phyloP scores from a whole-genome alignment of 2,797 vertebrate species.

The Echiichthys vipera region DNA sequence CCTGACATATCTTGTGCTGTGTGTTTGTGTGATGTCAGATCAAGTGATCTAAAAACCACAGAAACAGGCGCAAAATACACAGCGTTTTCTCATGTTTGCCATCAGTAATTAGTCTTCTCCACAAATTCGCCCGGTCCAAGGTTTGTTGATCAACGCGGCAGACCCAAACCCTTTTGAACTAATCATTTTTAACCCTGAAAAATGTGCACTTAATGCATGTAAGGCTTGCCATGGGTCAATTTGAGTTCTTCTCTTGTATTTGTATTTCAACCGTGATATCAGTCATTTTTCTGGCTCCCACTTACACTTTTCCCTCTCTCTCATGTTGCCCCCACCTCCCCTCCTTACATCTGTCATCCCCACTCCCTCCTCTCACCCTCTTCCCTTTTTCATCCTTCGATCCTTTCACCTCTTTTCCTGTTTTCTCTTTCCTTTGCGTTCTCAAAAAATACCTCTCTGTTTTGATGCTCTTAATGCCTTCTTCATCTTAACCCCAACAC shows the following conservation, averaged over 20 bases:
- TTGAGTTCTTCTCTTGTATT: conserved; percentile 54
- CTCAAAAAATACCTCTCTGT: neutral
- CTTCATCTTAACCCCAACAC: conserved; percentile 11
- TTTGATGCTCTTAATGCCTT: conserved; percentile 14
- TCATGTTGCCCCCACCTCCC: conserved; percentile 37
- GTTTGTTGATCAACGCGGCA: conserved; percentile 57
- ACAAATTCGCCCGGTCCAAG: conserved; percentile 50
- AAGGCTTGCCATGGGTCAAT: conserved; percentile 59
- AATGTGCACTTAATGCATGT: conserved; percentile 46
- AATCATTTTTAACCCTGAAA: conserved; percentile 64
- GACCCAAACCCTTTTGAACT: conserved; percentile 63
- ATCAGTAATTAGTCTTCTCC: conserved; percentile 67
- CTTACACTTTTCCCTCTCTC: conserved; percentile 24
- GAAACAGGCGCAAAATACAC: conserved; percentile 65
- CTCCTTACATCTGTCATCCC: conserved; percentile 39
- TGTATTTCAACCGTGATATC: conserved; percentile 56
- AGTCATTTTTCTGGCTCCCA: conserved; percentile 50
- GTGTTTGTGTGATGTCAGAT: conserved; percentile 81
- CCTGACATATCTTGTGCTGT: conserved; percentile 68
- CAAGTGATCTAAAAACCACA: conserved; percentile 77
- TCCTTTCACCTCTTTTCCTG: neutral
- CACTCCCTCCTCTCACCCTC: conserved; percentile 36
- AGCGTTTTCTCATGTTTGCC: conserved; percentile 60
- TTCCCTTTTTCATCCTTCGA: neutral
- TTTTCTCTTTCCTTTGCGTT: conserved; percentile 2